Evolutionary conservation across 2,888 invertebrate species (phyloP).

Genomic region (Poecilus cupreus): DNA sequence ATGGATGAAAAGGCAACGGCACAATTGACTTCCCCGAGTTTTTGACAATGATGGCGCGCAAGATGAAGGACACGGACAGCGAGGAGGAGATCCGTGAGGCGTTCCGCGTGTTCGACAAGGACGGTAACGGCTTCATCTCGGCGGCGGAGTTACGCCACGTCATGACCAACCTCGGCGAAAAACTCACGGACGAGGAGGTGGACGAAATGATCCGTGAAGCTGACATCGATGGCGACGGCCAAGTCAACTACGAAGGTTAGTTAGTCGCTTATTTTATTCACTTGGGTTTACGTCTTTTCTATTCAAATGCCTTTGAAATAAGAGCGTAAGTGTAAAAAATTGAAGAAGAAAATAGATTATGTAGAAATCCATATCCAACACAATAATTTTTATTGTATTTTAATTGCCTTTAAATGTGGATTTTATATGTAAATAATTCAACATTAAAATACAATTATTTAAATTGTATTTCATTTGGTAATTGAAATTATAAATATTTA

Average conservation of each 20-base stretch:
- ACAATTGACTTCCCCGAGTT: constrained; percentile 99
- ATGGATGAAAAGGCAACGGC: constrained; percentile 89
- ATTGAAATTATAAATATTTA: no score
- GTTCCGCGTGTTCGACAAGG: constrained; percentile 99
- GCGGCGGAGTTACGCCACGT: constrained; percentile 99
- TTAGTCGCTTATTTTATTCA: constrained; percentile 19
- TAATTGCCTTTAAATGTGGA: no score
- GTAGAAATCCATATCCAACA: no score
- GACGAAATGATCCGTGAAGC: constrained; percentile 99
- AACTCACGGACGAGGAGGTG: constrained; percentile 99
- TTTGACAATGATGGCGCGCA: constrained; percentile 99
- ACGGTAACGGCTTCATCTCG: constrained; percentile 99
- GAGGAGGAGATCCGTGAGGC: constrained; percentile 99
- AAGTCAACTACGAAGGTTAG: constrained; percentile 96
- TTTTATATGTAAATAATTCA: no score
- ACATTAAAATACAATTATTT: no score
- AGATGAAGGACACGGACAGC: constrained; percentile 99
- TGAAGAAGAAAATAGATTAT: neutral
- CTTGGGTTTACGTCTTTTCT: neutral
- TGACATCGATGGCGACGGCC: constrained; percentile 99
- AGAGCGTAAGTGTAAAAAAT: neutral
- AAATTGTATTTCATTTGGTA: no score
- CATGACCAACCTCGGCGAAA: constrained; percentile 99
- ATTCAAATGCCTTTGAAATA: neutral
- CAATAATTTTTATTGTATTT: no score